Base-by-base conservation (phyloP, 2,113 vertebrate species). In the Nothocercus nigrocapillus region DNA sequence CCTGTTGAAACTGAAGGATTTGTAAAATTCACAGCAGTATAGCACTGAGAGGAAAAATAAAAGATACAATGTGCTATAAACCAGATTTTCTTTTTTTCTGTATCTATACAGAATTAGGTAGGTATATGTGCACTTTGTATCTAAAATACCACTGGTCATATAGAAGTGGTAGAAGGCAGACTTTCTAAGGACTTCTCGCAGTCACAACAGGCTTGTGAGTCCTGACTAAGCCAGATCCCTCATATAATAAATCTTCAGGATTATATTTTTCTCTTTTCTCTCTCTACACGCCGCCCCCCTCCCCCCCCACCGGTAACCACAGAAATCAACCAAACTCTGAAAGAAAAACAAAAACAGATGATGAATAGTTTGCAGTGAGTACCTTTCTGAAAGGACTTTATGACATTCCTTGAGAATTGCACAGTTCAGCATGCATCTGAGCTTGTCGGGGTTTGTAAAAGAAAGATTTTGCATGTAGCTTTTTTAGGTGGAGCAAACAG, bases 381-480 rank as follows among this genome's bases (percentile, higher is more conserved):
- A 64, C 30, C 21, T 63, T 22, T 68, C 64, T 83, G 38, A 92
- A 86, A 42, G n/a, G 83, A 2, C 13, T 86, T 21, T 54, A 45
- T 40, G 36, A 2, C 27, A 49, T 58, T 53, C 20, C 76, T 89
- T 74, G 61, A 92, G 51, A 74, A 90, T 62, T 51, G 54, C 18
- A 36, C 25, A 74, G 3, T 78, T 66, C n/a, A n/a, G 18, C 3
- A 1, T 44, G 54, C 56, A 30, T 74, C 25, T 77, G 28, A 83
- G 40, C 59, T 66, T 66, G 4, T 73, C 79, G 82, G 53, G 67
- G 80, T 90, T 93, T 83, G 22, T 81, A 67, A 70, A 93, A 90
- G 25, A 30, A 72, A 77, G 85, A 44, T 36, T 8, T 38, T 49
- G 9, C 7, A 45, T 22, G 5, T 27, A 62, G 24, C 11, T 45